A percentile compares a stretch with the other conserved stretches of the same genome.
These are phyloP conservation scores for Tragulus kanchil DNA, from an alignment of 2,113 vertebrate genomes.

Conservation along the genomic window DNA sequence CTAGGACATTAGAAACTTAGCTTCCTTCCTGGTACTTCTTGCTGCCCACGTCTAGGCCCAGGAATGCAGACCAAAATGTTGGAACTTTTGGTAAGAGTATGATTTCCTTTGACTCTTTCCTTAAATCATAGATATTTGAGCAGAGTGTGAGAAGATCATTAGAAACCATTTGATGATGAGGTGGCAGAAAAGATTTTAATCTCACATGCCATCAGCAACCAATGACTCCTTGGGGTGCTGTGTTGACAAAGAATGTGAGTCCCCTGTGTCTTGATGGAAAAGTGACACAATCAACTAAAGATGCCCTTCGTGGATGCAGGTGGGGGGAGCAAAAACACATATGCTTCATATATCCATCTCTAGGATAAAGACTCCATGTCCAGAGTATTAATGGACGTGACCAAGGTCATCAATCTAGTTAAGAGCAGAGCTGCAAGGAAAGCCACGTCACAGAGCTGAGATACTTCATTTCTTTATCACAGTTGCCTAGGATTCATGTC, in stretches of 20 bases:
- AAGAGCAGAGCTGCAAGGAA: background rate
- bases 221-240: background rate
- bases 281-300: background rate
- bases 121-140: background rate
- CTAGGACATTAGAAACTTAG: background rate
- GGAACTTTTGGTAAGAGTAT: background rate
- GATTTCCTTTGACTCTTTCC: background rate
- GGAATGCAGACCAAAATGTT: background rate
- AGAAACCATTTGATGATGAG: background rate
- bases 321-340: background rate
- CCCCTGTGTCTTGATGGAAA: background rate
- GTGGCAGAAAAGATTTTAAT: conserved; percentile 4
- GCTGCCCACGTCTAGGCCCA: background rate
- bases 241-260: background rate
- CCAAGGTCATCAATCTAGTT: background rate
- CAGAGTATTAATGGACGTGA: background rate
- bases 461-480: background rate
- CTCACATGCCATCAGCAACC: background rate
- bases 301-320: background rate
- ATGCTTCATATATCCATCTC: background rate
- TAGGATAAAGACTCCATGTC: background rate
- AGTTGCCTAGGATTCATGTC: background rate
- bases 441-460: background rate
- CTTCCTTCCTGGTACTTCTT: background rate
- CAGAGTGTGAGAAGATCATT: background rate